phyloP scores from a whole-genome alignment of 1,140 invertebrate genomes.

The Macrobrachium nipponense region DNA sequence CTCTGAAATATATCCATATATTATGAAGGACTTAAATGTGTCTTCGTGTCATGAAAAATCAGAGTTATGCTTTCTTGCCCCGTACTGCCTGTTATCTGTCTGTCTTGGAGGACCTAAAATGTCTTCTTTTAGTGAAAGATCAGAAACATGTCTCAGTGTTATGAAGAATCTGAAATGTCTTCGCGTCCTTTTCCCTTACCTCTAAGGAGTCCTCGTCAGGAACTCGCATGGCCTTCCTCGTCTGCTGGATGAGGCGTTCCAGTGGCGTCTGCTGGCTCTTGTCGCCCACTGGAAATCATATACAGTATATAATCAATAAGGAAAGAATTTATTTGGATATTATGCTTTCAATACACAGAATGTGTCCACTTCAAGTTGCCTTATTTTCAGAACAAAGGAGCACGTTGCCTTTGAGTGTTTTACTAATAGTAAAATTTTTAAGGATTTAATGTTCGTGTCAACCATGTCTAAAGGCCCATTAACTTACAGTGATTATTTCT shows the following conservation, averaged over 20 bases:
- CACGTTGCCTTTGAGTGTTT: no score
- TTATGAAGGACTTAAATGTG: no score
- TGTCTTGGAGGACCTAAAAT: neutral
- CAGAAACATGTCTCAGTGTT: neutral
- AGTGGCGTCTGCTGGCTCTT: conserved; percentile 21
- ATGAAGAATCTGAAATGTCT: neutral
- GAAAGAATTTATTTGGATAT: neutral
- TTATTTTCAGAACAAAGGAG: no score
- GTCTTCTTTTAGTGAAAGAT: neutral
- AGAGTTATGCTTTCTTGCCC: no score
- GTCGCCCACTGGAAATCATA: conserved; percentile 10
- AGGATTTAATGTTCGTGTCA: no score
- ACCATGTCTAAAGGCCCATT: no score
- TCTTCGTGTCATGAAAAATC: no score
- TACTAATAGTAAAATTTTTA: no score
- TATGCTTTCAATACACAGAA: neutral
- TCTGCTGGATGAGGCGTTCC: conserved; percentile 43
- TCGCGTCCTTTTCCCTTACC: neutral
- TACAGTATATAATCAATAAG: neutral
- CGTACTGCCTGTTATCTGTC: no score
- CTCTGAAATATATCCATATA: neutral
- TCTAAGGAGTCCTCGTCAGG: conserved; percentile 44
- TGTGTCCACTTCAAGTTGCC: neutral
- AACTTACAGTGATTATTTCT: no score
- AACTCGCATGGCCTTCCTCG: conserved; percentile 25